Evolutionary conservation across 2,113 vertebrate species (phyloP), one percentile per base, ranked within the genome.

Genomic region (Azemiops feae): DNA sequence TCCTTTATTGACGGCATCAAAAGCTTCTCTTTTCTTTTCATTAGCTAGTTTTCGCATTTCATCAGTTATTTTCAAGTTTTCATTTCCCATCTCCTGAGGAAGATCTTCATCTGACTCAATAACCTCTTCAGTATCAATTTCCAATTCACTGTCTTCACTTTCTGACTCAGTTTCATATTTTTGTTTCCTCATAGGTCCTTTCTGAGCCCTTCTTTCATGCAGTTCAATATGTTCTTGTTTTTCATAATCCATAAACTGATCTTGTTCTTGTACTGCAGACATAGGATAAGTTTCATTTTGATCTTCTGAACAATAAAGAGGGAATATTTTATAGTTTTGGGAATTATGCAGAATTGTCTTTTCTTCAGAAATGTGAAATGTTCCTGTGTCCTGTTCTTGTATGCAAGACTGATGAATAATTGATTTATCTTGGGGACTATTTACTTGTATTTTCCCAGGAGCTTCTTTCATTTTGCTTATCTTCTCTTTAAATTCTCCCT

Each of bases 11-110:
- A 93, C 25, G 25, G 94, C 93, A 50, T 89, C 39, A 57, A 93
- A 93, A 23, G 47, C 88, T 69, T 93, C 93, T 45, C 53, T 93
- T 53, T 93, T 93, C 58, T 93, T 94, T 94, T 88, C 90, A 89
- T 11, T 34, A 0, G 89, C 87, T 64, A 86, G 87, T n/a, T 94
- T 93, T 45, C 53, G 69, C 90, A 92, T 89, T 74, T 64, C 69
- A 16, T 94, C 92, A 11, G 87, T 53, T 52, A 43, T 87, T 20
- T 69, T 92, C 87, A 91, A 5, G 47, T 16, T 85, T 12, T 91
- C 58, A 2, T 94, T 86, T 54, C 89, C 86, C 92, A 88, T 93
- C 86, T 95, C 86, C 64, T 93, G 92, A 88, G 57, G 58, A 57
- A 39, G 34, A 45, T 91, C 93, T 34, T 92, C 47, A 89, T 91